Evolutionary conservation across 2,113 vertebrate species (phyloP), one percentile per base, ranked within the genome.

Genomic region (Caranx melampygus): DNA sequence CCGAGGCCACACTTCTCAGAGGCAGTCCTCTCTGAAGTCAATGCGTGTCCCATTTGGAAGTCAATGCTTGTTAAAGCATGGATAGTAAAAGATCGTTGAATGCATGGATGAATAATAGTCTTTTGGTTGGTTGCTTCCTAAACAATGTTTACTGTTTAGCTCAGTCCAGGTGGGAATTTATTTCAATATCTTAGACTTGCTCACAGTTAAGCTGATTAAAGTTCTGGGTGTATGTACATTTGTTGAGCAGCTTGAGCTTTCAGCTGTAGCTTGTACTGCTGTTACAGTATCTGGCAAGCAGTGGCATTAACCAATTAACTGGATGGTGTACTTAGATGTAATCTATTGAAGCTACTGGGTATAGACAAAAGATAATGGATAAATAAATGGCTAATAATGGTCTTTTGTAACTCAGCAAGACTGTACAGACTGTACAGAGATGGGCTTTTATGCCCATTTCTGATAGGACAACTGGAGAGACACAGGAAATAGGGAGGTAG

Each of bases 21-120:
- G 72, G 77, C 64, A 44, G 86, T 87, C 82, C 75, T 88, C 78
- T 90, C 88, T 92, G 89, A 92, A 86, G 91, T 89, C 83, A 73
- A 76, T 80, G 83, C 14, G 65, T 90, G 78, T 85, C 84, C 89
- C 86, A 90, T 79, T 87, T 85, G 85, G 82, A 84, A 91, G 90
- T 88, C 85, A 78, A 91, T 90, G 90, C 88, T 80, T 86, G 85
- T 90, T 88, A 88, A 78, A 79, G 86, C 67, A 81, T 76, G 76
- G 80, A 88, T 69, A 54, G 69, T 78, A 79, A 84, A 83, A 78
- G 54, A 77, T 51, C 20, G 11, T 44, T 83, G 85, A 85, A 88
- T 79, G 84, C 88, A 81, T 57, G 54, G 76, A 40, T 81, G 80
- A 85, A 71, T 84, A 72, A 83, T 49, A 62, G 73, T 75, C 34